A percentile compares a stretch with the other conserved stretches of the same genome.
Evolutionary conservation across 1,140 invertebrate genomes (phyloP).

Genomic region (Drosophila santomea): DNA sequence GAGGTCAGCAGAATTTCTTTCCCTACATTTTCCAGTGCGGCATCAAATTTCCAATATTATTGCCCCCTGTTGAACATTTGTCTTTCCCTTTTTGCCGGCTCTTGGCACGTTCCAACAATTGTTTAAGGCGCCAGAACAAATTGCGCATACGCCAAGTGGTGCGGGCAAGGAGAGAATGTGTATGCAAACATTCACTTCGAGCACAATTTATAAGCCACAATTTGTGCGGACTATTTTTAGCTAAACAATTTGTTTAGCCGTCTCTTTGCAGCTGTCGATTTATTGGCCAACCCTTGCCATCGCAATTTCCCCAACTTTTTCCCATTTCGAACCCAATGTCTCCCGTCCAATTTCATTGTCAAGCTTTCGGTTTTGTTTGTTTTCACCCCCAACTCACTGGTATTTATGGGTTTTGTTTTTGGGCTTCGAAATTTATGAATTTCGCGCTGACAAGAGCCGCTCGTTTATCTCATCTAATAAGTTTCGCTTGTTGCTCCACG

Average conservation of each 20-base stretch:
- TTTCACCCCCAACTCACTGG: slow-evolving; percentile 6
- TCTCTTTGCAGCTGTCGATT: slow-evolving; percentile 48
- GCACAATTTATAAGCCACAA: slow-evolving; percentile 56
- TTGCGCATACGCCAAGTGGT: slow-evolving; percentile 55
- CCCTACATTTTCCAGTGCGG: slow-evolving; percentile 38
- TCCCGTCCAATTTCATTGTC: slow-evolving; percentile 26
- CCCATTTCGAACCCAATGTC: neutral
- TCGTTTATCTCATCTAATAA: slow-evolving; percentile 64
- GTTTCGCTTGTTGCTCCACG: slow-evolving; percentile 58
- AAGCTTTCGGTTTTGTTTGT: slow-evolving; percentile 39
- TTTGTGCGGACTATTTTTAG: slow-evolving; percentile 63
- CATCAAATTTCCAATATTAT: slow-evolving; percentile 80
- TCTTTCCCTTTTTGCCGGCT: slow-evolving; percentile 44
- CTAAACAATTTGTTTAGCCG: slow-evolving; percentile 52
- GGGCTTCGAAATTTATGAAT: slow-evolving; percentile 62
- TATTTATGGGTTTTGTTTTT: slow-evolving; percentile 40
- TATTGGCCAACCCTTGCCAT: slow-evolving; percentile 47
- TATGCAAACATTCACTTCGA: slow-evolving; percentile 49
- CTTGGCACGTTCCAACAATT: slow-evolving; percentile 69
- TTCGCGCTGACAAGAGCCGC: slow-evolving; percentile 32
- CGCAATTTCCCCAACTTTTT: neutral
- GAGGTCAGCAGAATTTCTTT: neutral
- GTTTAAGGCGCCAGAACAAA: slow-evolving; percentile 70
- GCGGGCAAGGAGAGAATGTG: slow-evolving; percentile 19
- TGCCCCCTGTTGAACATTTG: slow-evolving; percentile 77